Base-by-base conservation (phyloP, 2,797 vertebrate genomes). In the Mus minutoides region DNA sequence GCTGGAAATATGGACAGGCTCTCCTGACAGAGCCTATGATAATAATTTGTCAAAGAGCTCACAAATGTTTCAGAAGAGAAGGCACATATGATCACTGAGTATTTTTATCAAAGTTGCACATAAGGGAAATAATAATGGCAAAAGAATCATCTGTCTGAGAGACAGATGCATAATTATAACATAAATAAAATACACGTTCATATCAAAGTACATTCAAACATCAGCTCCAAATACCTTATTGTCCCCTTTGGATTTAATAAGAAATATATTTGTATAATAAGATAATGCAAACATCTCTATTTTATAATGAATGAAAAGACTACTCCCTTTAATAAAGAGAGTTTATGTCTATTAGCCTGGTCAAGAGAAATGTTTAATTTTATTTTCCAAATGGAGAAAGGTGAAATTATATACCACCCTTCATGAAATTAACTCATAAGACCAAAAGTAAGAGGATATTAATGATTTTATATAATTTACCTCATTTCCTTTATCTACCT, bases 91-190 rank as follows among this genome's bases (percentile, higher is more conserved):
- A 88, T 89, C 96, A 93, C 75, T 58, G 58, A 67, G 37, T 82
- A 93, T 96, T 97, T 97, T 97, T 95, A 79, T 92, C 90, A 94
- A 9, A 96, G 80, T 77, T 49, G 2, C 77, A 37, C 54, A 96
- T 22, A 91, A 43, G 40, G 54, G 14, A 12, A 49, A 52, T 78
- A 92, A 88, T 92, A 97, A 93, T 12, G 83, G 24, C 73, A 95
- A 95, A n/a, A 37, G 52, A 83, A 87, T 31, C 22, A 93, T 76
- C 9, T 60, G 22, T 73, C 64, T n/a, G 87, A 92, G 87, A 46
- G 84, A 78, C 88, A 94, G 92, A 94, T 73, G 21, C 8, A 58
- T 78, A 80, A 90, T 91, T 92, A 24, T 2, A 86, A 82, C 24
- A 71, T 64, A 88, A 92, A 83, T 78, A 76, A 64, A 89, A 75